phyloP scores from a whole-genome alignment of 2,113 vertebrate species.

The Istiophorus platypterus region DNA sequence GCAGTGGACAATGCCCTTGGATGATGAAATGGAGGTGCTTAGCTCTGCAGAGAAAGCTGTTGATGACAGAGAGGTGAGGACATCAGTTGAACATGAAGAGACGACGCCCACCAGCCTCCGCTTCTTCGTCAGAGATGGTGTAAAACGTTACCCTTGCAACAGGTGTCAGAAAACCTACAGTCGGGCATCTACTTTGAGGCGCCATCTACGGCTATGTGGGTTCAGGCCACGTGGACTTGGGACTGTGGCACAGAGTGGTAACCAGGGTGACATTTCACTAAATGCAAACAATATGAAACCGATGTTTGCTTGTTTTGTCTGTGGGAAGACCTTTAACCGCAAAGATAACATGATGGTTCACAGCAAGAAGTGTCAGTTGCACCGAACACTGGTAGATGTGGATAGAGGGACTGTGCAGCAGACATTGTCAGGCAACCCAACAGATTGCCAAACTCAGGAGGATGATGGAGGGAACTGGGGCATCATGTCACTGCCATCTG shows the following conservation, averaged over 20 bases:
- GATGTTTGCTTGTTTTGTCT: conserved; percentile 80
- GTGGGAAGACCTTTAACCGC: conserved; percentile 81
- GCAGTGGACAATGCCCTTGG: conserved; percentile 82
- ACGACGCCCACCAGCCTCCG: conserved; percentile 36
- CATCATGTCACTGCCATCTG: conserved; percentile 85
- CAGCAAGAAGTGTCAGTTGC: conserved; percentile 74
- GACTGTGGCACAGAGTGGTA: neutral
- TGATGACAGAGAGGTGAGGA: conserved; percentile 25
- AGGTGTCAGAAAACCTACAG: conserved; percentile 84
- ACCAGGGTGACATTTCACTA: neutral
- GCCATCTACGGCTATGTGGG: conserved; percentile 81
- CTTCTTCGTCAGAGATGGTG: conserved; percentile 74
- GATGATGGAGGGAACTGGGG: conserved; percentile 78
- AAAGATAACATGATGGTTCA: conserved; percentile 84
- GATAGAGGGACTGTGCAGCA: conserved; percentile 33
- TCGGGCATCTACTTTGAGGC: conserved; percentile 76
- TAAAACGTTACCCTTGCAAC: conserved; percentile 80
- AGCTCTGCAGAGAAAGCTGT: conserved; percentile 47
- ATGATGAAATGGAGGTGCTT: conserved; percentile 78
- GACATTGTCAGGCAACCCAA: conserved; percentile 22
- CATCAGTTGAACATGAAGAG: conserved; percentile 31
- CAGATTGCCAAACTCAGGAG: conserved; percentile 41
- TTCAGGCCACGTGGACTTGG: conserved; percentile 62
- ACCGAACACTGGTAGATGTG: conserved; percentile 22
- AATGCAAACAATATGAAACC: conserved; percentile 60